Conservation (phyloP, 92 coral and sea anemone genomes). For the Phenganax marumi region DNA sequence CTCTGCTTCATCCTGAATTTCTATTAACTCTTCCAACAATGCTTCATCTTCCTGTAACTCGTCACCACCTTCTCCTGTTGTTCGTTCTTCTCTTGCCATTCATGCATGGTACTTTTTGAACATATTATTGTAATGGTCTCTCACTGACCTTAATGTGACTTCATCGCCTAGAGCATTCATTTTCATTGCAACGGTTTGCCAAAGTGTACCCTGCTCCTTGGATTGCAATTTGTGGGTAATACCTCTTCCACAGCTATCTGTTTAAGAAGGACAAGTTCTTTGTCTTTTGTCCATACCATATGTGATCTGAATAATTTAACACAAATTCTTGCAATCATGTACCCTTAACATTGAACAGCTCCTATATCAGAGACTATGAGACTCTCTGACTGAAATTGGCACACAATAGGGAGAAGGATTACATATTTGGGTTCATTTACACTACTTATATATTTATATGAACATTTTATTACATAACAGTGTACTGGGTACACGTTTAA, state of each 20-base stretch:
- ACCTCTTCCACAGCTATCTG: conserved; percentile 60
- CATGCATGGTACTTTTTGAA: conserved; percentile 48
- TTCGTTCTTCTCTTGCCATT: conserved; percentile 49
- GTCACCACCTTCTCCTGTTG: conserved; percentile 65
- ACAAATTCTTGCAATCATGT: background rate
- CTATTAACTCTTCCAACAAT: conserved; percentile 58
- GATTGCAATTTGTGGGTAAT: conserved; percentile 40
- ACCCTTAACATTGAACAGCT: background rate
- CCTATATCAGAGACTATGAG: background rate
- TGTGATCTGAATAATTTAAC: background rate
- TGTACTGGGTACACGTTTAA: no score
- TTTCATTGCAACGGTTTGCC: conserved; percentile 58
- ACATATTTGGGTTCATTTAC: no score
- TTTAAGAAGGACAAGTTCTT: conserved; percentile 51
- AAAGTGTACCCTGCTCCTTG: conserved; percentile 53
- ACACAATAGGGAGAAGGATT: no score
- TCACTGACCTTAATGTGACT: conserved; percentile 52
- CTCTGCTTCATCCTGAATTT: conserved; percentile 51
- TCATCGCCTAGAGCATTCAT: conserved; percentile 44
- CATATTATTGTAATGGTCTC: conserved; percentile 55
- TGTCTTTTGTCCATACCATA: conserved; percentile 62
- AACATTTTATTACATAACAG: no score
- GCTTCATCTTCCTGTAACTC: conserved; percentile 53
- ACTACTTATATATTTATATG: no score
- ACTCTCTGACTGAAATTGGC: background rate